Evolutionary conservation across 1,140 invertebrate genomes (phyloP), one percentile per base, ranked within the genome.

Genomic region (Goniozus legneri): DNA sequence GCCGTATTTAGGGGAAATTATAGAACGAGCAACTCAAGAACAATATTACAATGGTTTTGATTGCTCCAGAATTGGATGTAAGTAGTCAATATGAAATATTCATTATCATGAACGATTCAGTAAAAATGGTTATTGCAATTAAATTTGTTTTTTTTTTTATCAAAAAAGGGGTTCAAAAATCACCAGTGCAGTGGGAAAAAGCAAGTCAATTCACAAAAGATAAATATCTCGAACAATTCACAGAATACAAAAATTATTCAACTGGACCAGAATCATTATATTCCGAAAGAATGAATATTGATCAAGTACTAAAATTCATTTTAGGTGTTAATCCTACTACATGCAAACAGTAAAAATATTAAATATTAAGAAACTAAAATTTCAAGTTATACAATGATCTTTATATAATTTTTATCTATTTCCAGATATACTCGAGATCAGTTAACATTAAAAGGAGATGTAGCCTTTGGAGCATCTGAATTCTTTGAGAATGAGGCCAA

Each of bases 401-500:
- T n/a, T n/a, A n/a, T n/a, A n/a, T n/a, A n/a, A n/a, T n/a, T n/a
- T n/a, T 6, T 44, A 3, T 31, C 1, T 20, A 32, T 60, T 74
- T 68, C 24, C 59, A 88, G 86, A 47, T 89, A 82, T 55, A 80
- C 80, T 47, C 80, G 84, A 7, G 80, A 91, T 45, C 84, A 92
- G 60, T 75, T 95, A 35, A 75, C 80, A 44, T 67, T 96, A 22
- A 83, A 83, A 43, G 92, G 93, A 3, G 92, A 95, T 68, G 83
- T 95, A 36, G 83, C 84, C 21, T 93, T 78, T 67, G 94, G 93
- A 1, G 88, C 88, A 1, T 82, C 92, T 54, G 84, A 88, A 47
- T 93, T 93, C 69, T 95, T 95, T 67, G 87, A 92, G 64, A 94
- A 95, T 65, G 91, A 97, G 78, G 95, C 95, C 3, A 88, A 93